Conservation (phyloP, 2,797 vertebrate species). For the Typhlichthys eigenmanni region DNA sequence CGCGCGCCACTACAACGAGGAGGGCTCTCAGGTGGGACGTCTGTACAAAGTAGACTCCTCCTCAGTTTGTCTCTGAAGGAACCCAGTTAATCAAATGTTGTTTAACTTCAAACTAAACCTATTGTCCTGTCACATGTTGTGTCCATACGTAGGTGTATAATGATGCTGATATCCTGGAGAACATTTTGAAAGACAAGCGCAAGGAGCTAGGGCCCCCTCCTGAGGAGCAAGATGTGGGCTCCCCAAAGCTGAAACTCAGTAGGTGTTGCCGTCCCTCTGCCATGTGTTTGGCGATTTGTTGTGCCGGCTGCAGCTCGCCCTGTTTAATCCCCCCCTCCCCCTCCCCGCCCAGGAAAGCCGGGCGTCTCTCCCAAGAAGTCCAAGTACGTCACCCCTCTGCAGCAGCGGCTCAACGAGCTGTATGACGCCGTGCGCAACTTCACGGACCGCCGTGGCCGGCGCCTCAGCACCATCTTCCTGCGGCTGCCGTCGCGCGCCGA, state of each 20-base stretch:
- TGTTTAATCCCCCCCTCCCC: background rate
- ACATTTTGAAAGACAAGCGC: conserved; percentile 92
- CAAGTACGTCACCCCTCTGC: conserved; percentile 95
- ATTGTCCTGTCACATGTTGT: background rate
- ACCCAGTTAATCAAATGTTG: no score
- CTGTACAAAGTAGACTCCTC: background rate
- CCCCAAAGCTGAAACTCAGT: conserved; percentile 97
- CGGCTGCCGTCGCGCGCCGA: conserved; percentile 93
- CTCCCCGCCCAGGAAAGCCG: conserved; percentile 79
- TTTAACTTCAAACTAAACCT: no score
- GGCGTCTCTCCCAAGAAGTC: conserved; percentile 96
- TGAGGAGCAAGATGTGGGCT: conserved; percentile 92
- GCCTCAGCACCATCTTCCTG: conserved; percentile 95
- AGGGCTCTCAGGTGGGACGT: conserved; percentile 90
- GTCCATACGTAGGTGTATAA: conserved; percentile 88
- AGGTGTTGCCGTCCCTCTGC: conserved; percentile 52
- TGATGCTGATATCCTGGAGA: conserved; percentile 94
- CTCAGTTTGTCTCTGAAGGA: no score
- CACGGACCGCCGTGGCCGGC: conserved; percentile 91
- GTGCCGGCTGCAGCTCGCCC: background rate
- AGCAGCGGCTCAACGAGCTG: conserved; percentile 94
- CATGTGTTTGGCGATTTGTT: background rate
- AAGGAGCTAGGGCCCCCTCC: conserved; percentile 91
- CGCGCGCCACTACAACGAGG: conserved; percentile 98
- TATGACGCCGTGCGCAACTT: conserved; percentile 97